These are phyloP conservation scores for Tragelaphus scriptus DNA, from an alignment of 2,113 vertebrate genomes.

Conservation along the genomic window DNA sequence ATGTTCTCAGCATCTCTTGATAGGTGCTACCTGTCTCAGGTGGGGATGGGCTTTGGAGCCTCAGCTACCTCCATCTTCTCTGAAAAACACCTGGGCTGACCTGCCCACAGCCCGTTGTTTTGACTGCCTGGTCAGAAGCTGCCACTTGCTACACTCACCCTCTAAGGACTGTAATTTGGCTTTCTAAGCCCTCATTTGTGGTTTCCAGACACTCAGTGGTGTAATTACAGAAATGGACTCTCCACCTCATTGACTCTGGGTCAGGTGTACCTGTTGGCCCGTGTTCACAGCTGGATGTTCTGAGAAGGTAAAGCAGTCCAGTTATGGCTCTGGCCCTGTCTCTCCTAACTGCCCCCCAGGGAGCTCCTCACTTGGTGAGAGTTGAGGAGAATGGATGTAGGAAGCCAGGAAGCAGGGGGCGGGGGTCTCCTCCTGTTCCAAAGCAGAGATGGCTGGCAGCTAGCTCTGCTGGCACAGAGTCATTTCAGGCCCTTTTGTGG, in stretches of 20 bases:
- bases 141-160: neutral
- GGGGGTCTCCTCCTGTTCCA: neutral
- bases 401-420: neutral
- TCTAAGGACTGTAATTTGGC: conserved; percentile 47
- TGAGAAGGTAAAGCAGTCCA: neutral
- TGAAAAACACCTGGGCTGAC: neutral
- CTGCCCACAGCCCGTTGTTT: neutral
- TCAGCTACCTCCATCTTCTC: neutral
- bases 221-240: conserved; percentile 40
- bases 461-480: fast-evolving
- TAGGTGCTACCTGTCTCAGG: neutral
- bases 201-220: conserved; percentile 20
- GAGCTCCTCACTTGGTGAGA: neutral
- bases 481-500: neutral
- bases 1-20: neutral
- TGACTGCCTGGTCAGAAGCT: conserved; percentile 9
- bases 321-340: too few species aligned
- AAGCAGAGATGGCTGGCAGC: neutral
- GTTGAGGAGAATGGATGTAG: neutral
- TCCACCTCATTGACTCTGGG: conserved; percentile 15
- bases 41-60: neutral
- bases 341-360: neutral
- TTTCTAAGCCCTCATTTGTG: conserved; percentile 56
- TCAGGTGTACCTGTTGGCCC: conserved; percentile 14
- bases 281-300: neutral